These are phyloP conservation scores for Ophonus ardosiacus DNA, from an alignment of 2,888 invertebrate genomes.

Conservation along the genomic window DNA sequence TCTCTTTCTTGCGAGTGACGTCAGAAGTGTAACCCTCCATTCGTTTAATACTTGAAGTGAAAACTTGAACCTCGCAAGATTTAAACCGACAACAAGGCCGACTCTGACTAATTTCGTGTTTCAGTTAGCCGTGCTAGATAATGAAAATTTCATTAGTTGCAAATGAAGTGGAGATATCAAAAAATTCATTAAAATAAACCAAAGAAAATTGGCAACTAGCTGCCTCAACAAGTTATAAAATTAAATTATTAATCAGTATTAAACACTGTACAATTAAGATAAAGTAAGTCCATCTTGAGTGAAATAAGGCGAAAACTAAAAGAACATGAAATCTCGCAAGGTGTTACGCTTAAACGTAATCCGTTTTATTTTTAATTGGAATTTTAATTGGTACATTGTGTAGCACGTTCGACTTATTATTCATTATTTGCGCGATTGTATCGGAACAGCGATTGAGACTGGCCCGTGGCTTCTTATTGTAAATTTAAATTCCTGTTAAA, in stretches of 20 bases:
- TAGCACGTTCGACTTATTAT: slow-evolving; percentile 58
- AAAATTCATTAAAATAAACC: neutral
- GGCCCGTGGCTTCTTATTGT: slow-evolving; percentile 54
- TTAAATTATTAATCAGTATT: slow-evolving; percentile 29
- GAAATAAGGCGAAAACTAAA: slow-evolving; percentile 25
- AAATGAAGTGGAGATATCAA: too few species aligned
- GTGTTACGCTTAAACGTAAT: slow-evolving; percentile 36
- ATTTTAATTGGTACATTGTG: slow-evolving; percentile 61
- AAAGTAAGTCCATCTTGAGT: neutral
- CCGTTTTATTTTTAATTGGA: slow-evolving; percentile 59
- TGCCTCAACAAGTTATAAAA: slow-evolving; percentile 19
- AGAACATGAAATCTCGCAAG: slow-evolving; percentile 32
- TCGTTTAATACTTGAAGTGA: too few species aligned
- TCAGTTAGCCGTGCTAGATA: too few species aligned
- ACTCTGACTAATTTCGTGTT: too few species aligned
- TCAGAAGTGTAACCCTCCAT: too few species aligned
- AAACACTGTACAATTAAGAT: slow-evolving; percentile 33
- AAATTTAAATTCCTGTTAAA: slow-evolving; percentile 59
- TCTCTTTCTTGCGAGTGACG: too few species aligned
- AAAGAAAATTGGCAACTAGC: neutral
- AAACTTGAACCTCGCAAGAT: too few species aligned
- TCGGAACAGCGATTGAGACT: slow-evolving; percentile 49
- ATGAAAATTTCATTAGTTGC: too few species aligned
- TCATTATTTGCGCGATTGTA: slow-evolving; percentile 62
- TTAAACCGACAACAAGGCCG: too few species aligned